Conservation (phyloP, 2,113 vertebrate species). For the Tetrao urogallus region DNA sequence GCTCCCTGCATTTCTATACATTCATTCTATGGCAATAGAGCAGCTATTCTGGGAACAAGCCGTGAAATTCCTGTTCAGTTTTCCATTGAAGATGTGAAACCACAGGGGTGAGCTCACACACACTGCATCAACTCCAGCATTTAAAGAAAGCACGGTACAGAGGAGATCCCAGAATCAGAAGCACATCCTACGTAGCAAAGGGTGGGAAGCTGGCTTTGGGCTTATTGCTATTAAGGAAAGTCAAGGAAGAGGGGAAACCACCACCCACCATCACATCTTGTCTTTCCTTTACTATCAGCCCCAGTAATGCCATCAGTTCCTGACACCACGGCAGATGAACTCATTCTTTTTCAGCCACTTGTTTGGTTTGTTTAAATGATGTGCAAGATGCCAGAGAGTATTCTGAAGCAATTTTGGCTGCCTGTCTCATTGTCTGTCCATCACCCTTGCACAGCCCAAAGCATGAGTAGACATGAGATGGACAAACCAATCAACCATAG, state of each 20-base stretch:
- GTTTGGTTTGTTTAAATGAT: neutral
- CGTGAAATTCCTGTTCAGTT: slow-evolving; percentile 46
- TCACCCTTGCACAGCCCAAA: neutral
- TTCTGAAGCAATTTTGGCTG: neutral
- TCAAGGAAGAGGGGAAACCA: neutral
- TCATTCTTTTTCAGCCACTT: neutral
- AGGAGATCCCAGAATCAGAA: neutral
- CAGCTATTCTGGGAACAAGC: slow-evolving; percentile 33
- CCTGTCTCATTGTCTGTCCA: accelerated
- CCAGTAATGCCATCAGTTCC: neutral
- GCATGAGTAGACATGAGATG: neutral
- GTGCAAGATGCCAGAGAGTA: neutral
- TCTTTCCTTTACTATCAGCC: neutral
- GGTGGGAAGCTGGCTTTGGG: accelerated
- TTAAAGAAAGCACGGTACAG: neutral
- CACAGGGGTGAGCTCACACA: slow-evolving; percentile 6
- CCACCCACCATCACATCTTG: neutral
- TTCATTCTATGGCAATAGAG: neutral
- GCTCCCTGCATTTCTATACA: neutral
- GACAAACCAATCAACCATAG: neutral
- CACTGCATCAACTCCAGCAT: neutral
- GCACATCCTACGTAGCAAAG: accelerated
- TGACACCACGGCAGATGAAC: neutral
- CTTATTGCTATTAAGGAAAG: neutral
- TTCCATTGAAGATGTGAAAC: neutral